Base-by-base conservation (phyloP, 2,113 vertebrate genomes). In the Perognathus longimembris region DNA sequence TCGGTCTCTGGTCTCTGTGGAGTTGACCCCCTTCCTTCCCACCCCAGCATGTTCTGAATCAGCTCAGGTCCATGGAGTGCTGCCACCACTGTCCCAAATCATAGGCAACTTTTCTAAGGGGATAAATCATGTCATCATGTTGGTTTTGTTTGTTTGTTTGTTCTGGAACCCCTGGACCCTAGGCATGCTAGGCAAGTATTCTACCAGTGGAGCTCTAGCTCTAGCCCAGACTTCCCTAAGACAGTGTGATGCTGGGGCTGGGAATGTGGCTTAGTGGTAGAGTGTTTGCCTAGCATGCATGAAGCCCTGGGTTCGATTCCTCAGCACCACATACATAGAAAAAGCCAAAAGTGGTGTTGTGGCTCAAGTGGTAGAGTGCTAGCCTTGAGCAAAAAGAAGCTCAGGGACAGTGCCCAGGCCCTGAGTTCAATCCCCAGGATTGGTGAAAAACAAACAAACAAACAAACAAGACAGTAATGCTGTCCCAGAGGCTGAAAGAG, bases 21-120 rank as follows among this genome's bases (percentile, higher is more conserved):
- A 24, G n/a, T 34, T 30, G 24, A 8, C 59, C 26, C 0, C 24
- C 3, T 10, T 34, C 1, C 10, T 7, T 15, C 12, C 3, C 21
- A 6, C 42, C 15, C 18, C 61, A 73, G 0, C 15, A 8, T 24
- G 6, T 11, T 71, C 66, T 36, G 9, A 22, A 70, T 85, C 32
- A 32, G 64, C 45, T 67, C 45, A 17, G 36, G 63, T 82, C 12
- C 10, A 64, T 6, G 20, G 50, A 63, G 40, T 32, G 11, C 32
- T 54, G 50, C 34, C 38, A 1, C 30, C 63, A 0, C 5, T 88
- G 59, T 32, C 59, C 12, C 24, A 38, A 38, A 40, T 70, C 34
- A 34, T 45, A 28, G n/a, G 34, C 77, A 76, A 50, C 30, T 38
- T 9, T 67, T 22, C 12, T 34, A 40, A 50, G 64, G 11, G 45